A percentile compares a stretch with the other conserved stretches of the same genome.
Evolutionary conservation across 2,888 invertebrate genomes (phyloP).

Genomic region (Drosophila neonasuta): DNA sequence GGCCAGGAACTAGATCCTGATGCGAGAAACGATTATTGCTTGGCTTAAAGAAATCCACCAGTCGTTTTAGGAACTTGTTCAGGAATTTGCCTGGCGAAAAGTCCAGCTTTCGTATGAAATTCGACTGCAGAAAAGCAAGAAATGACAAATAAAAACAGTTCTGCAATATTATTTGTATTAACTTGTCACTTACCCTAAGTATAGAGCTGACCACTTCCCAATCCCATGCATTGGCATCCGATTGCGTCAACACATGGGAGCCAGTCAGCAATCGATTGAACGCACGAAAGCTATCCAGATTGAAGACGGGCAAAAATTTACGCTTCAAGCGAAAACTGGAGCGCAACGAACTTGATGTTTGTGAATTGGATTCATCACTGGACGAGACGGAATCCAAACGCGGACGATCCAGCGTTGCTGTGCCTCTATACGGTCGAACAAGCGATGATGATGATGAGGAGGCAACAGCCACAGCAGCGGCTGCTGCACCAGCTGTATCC

Average conservation of each 20-base stretch:
- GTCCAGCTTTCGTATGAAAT: slow-evolving; percentile 85
- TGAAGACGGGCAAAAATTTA: slow-evolving; percentile 83
- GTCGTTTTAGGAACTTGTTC: slow-evolving; percentile 87
- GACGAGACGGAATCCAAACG: slow-evolving; percentile 83
- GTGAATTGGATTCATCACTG: slow-evolving; percentile 81
- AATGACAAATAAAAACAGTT: too few species aligned
- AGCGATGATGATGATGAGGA: slow-evolving; percentile 20
- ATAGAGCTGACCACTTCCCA: slow-evolving; percentile 95
- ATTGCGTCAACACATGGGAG: slow-evolving; percentile 90
- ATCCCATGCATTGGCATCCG: slow-evolving; percentile 93
- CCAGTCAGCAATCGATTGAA: slow-evolving; percentile 89
- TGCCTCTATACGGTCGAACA: slow-evolving; percentile 23
- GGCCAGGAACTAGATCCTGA: slow-evolving; percentile 86
- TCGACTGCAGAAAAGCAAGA: slow-evolving; percentile 72
- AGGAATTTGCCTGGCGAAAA: slow-evolving; percentile 84
- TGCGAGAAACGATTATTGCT: slow-evolving; percentile 93
- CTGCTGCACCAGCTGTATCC: slow-evolving; percentile 50
- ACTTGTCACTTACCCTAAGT: slow-evolving; percentile 85
- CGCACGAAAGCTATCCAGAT: slow-evolving; percentile 83
- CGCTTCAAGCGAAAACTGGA: slow-evolving; percentile 80
- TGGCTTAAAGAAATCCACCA: slow-evolving; percentile 93
- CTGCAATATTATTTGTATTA: not conserved
- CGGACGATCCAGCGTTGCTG: slow-evolving; percentile 79
- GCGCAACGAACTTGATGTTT: slow-evolving; percentile 76
- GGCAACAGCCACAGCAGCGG: slow-evolving; percentile 17